Conservation (phyloP, 2,797 vertebrate genomes). For the Tamandua tetradactyla region DNA sequence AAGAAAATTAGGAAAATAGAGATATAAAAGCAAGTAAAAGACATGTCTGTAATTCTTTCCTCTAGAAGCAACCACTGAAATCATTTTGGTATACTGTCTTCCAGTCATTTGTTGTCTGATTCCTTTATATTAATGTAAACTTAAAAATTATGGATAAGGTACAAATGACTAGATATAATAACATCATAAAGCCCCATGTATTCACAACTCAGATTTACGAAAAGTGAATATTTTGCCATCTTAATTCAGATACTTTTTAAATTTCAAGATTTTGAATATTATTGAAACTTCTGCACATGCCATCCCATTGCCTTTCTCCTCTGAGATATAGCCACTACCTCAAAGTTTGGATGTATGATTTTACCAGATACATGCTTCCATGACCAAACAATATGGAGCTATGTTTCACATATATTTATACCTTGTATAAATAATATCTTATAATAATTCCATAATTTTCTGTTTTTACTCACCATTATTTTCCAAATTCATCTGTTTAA, state of each 20-base stretch:
- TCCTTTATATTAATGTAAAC: neutral
- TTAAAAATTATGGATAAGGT: neutral
- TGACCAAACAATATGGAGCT: neutral
- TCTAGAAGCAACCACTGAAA: neutral
- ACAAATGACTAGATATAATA: neutral
- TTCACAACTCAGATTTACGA: neutral
- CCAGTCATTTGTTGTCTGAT: neutral
- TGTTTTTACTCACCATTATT: neutral
- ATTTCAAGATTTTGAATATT: neutral
- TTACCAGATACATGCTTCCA: neutral
- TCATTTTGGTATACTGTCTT: neutral
- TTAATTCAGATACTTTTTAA: neutral
- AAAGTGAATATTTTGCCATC: neutral
- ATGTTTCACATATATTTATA: neutral
- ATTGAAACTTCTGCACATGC: rapidly evolving
- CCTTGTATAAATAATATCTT: neutral
- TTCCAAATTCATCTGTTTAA: neutral
- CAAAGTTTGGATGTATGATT: neutral
- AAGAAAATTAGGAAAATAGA: neutral
- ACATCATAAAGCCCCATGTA: neutral
- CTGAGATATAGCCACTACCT: neutral
- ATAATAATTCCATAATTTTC: neutral
- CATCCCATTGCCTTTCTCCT: neutral
- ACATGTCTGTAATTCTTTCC: neutral
- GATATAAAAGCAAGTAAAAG: neutral